Conservation (phyloP, 2,797 vertebrate genomes). For the Menidia menidia region DNA sequence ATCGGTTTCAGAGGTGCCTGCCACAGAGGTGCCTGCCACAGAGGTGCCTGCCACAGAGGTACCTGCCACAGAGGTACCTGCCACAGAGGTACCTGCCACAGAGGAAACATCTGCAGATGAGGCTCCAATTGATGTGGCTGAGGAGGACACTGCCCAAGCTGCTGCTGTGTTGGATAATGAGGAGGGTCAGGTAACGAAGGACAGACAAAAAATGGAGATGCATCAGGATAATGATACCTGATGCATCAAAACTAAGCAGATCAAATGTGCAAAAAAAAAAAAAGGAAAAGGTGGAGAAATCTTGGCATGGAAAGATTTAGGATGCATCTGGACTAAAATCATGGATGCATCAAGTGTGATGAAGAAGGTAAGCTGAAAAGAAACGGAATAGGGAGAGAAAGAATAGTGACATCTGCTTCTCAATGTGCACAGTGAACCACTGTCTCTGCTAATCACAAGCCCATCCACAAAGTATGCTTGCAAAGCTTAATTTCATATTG, state of each 20-base stretch:
- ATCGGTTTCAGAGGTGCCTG: conserved; percentile 41
- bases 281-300: conserved; percentile 25
- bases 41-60: conserved; percentile 48
- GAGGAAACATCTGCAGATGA: conserved; percentile 62
- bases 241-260: conserved; percentile 67
- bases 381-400: conserved; percentile 34
- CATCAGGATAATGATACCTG: conserved; percentile 69
- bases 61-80: conserved; percentile 43
- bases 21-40: conserved; percentile 35
- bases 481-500: conserved; percentile 32
- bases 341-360: conserved; percentile 65
- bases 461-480: conserved; percentile 24
- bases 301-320: conserved; percentile 51
- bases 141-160: conserved; percentile 56
- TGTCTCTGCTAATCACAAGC: conserved; percentile 50
- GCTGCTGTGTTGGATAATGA: conserved; percentile 58
- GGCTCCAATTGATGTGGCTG: conserved; percentile 44
- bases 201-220: conserved; percentile 64
- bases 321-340: conserved; percentile 68
- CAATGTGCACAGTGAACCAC: conserved; percentile 24
- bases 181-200: conserved; percentile 80
- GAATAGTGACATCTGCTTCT: conserved; percentile 40
- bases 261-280: conserved; percentile 20
- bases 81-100: conserved; percentile 36
- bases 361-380: conserved; percentile 35